Base-by-base conservation (phyloP, 2,888 invertebrate species). In the Idaea straminata region DNA sequence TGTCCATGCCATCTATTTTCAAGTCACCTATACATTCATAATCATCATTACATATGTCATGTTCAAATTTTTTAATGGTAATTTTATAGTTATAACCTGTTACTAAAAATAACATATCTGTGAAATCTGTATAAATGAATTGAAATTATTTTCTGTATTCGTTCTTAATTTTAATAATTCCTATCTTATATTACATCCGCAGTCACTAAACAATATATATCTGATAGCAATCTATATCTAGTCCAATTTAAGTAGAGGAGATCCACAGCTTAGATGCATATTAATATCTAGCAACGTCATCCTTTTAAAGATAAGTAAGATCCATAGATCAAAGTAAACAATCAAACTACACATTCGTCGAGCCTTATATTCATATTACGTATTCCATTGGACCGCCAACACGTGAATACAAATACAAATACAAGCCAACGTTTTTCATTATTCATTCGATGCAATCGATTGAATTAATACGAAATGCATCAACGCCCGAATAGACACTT, bases 391-490 rank as follows among this genome's bases (percentile, higher is more conserved):
- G 36, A 36, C 25, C 59, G 15, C 10, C 25, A 59, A 10, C 16
- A 59, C 25, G 59, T 59, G 59, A 16, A 59, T 59, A 59, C 13
- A 59, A 13, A n/a, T n/a, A n/a, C n/a, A n/a, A 59, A 59, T 59
- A 13, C 47, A 47, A 59, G 62, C 65, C 10, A 47, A 47, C 47
- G 47, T 34, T 63, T 63, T 66, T 68, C 59, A 66, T 64, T 61
- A 69, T 64, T 61, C 64, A 62, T 66, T 47, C 64, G 64, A 62
- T 63, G 63, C 59, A 65, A 66, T 69, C 66, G 62, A 62, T 63
- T 62, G 64, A 64, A 64, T 64, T 66, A 66, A 69, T 66, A 61
- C 47, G 60, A 10, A 60, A 66, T 35, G 60, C 66, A 64, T 60
- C 64, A 61, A 35, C 60, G 59, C 15, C 16, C 64, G 36, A 64